Base-by-base conservation (phyloP, 2,797 vertebrate genomes). In the Craterocephalus amniculus region DNA sequence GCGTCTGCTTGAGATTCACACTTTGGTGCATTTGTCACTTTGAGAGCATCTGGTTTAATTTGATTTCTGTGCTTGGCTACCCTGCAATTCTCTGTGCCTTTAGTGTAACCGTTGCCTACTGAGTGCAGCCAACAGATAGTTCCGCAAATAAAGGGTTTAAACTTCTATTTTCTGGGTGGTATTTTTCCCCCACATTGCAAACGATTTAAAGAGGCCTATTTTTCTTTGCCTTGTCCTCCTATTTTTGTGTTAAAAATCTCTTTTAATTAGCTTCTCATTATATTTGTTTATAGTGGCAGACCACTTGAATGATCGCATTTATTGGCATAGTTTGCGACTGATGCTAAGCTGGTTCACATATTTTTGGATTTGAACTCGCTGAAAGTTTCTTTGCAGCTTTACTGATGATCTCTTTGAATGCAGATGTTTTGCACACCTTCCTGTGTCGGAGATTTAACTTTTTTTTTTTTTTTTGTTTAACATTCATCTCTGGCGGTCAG, bases 71-170 rank as follows among this genome's bases (percentile, higher is more conserved):
- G 91, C 90, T 88, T 90, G 90, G 90, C 82, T 88, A 86, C 88
- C 81, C 88, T 82, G 83, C 90, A 88, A 91, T 94, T 93, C 89
- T 89, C 86, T 89, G 87, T 89, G 88, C 89, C 88, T 91, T 92
- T 91, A 90, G 90, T 90, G 87, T 88, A 91, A 91, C 91, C 81
- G 32, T 81, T 88, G 88, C 83, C 89, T 88, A 78, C 91, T 62
- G 91, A 89, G 87, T 93, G 93, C 89, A 56, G 87, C 86, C 87
- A 86, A 87, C 83, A 93, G 93, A 94, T 95, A 94, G 92, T 94
- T 94, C 93, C 85, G 80, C 91, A 94, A 94, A 93, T 93, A 89
- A 90, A 61, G 89, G 88, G 85, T 93, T 92, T 89, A 88, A 90
- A 88, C 83, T 89, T 82, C 86, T 83, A 91, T 93, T 94, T 94